These are phyloP conservation scores for Dendrocopos noguchii DNA, from an alignment of 2,113 vertebrate genomes.

Conservation along the genomic window DNA sequence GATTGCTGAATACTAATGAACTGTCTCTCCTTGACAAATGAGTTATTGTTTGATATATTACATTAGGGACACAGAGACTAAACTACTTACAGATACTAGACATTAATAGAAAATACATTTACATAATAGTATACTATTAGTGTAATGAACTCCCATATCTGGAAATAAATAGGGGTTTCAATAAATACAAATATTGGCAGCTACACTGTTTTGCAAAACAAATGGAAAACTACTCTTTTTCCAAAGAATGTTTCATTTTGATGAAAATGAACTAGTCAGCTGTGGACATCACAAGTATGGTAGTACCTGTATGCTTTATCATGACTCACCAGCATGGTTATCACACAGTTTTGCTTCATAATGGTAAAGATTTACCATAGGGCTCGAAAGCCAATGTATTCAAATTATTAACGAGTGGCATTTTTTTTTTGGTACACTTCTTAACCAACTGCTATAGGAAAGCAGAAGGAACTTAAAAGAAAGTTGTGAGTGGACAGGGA, in stretches of 20 bases:
- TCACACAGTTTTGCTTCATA: not conserved
- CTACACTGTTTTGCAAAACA: not conserved
- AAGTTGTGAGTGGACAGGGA: not conserved
- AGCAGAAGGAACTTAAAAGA: not conserved
- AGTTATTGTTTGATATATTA: slow-evolving; percentile 82
- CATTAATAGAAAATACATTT: slow-evolving; percentile 76
- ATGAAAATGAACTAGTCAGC: not conserved
- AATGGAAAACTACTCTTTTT: slow-evolving; percentile 28
- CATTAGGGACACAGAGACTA: slow-evolving; percentile 74
- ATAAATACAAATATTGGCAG: slow-evolving; percentile 44
- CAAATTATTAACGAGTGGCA: not conserved
- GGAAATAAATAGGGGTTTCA: slow-evolving; percentile 58
- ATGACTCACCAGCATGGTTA: not conserved
- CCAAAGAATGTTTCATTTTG: not conserved
- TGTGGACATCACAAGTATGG: not conserved
- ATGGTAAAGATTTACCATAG: not conserved
- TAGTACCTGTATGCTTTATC: not conserved
- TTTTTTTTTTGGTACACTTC: not conserved
- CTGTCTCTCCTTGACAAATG: slow-evolving; percentile 79
- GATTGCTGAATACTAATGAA: slow-evolving; percentile 78
- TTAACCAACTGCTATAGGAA: not conserved
- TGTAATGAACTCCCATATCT: slow-evolving; percentile 65
- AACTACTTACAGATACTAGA: slow-evolving; percentile 74
- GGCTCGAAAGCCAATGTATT: not conserved
- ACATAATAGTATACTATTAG: slow-evolving; percentile 73